Evolutionary conservation across 2,113 vertebrate genomes (phyloP), one percentile per base, ranked within the genome.

Genomic region (Podarcis raffonei): DNA sequence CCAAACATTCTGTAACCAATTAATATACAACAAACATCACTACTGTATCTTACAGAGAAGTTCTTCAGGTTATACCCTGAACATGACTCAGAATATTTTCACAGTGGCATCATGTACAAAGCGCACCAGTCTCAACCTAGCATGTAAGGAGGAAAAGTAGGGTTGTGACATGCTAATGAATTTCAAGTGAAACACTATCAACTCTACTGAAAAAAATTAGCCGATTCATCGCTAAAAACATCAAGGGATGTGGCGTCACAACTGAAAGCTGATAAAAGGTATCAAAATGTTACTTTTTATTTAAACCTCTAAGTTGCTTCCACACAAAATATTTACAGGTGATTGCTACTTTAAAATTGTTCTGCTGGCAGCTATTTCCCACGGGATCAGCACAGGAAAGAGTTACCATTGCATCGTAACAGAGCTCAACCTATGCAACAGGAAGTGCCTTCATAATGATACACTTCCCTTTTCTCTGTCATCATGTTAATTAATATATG

Each of bases 1-100:
- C 81, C 87, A 83, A 83, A 88, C 6, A 65, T 85, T 89, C 79
- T 87, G 76, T 16, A 87, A 88, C 37, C 65, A 88, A 88, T 83
- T 68, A 88, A 88, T 62, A 83, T 20, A 83, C 27, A 83, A 59
- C 18, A 22, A 2, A 37, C 2, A 12, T 76, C 59, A 39, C 30
- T 69, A 48, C 20, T 53, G 77, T 81, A n/a, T 68, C 77, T 68
- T 30, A 82, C 30, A 62, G 11, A 48, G 5, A 65, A 37, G 3
- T 23, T 22, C n/a, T n/a, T 27, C 1, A 53, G n/a, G 27, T 69
- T 48, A 37, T 18, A 68, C 35, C 4, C 39, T 1, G 13, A 83
- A 71, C 25, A 13, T 68, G 5, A 23, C 62, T 53, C 74, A 65
- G 20, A 90, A 59, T 6, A 27, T 12, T 79, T 42, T 75, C 42